phyloP scores from a whole-genome alignment of 1,140 invertebrate genomes.

The Aphelinus atriplicis region DNA sequence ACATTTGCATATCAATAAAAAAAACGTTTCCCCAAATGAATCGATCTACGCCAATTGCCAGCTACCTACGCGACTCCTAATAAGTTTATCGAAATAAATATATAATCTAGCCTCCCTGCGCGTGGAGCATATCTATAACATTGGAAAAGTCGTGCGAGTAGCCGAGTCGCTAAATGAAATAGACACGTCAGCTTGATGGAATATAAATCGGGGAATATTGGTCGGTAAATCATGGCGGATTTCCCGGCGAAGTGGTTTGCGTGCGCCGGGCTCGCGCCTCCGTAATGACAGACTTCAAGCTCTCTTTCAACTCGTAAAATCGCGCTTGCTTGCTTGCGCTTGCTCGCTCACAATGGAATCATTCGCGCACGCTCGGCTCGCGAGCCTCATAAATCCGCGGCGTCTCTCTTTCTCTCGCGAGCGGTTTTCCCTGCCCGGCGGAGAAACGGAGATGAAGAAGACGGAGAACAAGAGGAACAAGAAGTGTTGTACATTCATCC shows the following conservation, averaged over 20 bases:
- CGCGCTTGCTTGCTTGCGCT: not conserved
- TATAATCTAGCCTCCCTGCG: too few species aligned
- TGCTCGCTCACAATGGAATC: conserved; percentile 57
- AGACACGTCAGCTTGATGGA: conserved; percentile 61
- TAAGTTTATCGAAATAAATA: too few species aligned
- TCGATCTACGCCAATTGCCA: too few species aligned
- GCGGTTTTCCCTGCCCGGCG: not conserved
- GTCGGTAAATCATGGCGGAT: conserved; percentile 60
- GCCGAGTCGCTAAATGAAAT: conserved; percentile 54
- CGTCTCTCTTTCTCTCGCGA: not conserved
- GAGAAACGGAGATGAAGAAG: not conserved
- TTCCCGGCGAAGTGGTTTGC: conserved; percentile 47
- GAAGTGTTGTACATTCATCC: too few species aligned
- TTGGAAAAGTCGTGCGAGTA: too few species aligned
- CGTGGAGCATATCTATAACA: too few species aligned
- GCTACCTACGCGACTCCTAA: too few species aligned
- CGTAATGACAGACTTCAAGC: conserved; percentile 63
- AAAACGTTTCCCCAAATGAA: too few species aligned
- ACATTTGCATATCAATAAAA: too few species aligned
- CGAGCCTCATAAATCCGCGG: conserved; percentile 6
- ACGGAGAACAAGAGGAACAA: not conserved
- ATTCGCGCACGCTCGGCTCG: conserved; percentile 41
- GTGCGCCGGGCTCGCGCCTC: conserved; percentile 9
- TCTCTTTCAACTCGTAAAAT: conserved; percentile 60
- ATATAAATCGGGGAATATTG: conserved; percentile 63